Evolutionary conservation across 2,113 vertebrate genomes (phyloP), one percentile per base, ranked within the genome.

Genomic region (Glaucidium brasilianum): DNA sequence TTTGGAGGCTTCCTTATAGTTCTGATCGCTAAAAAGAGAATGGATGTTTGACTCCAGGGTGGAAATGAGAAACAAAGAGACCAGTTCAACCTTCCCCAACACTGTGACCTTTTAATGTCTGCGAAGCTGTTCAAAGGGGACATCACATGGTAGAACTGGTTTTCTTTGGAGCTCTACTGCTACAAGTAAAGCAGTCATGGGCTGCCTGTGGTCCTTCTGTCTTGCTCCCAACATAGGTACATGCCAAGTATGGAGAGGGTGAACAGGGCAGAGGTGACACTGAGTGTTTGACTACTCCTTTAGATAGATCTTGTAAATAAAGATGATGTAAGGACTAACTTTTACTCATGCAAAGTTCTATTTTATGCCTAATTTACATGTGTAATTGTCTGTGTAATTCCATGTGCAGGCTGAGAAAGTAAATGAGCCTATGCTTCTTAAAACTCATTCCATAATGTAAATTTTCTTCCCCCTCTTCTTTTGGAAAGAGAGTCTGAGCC

Each of bases 31-130:
- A 22, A 85, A 55, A 90, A 69, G 73, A 74, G 74, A 90, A 58
- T 91, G 47, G 15, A 52, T 73, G 45, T 83, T 93, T 94, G 90
- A 55, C 53, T 93, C 37, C n/a, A 41, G 78, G 59, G 68, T 95
- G 64, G 72, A 80, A 94, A 86, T 53, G 77, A 78, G 84, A 84
- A 84, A 88, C 73, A 95, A 85, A 95, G 87, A 67, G 81, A 58
- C 26, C 34, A 34, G 76, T 87, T 94, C 47, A 81, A 20, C 34
- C 76, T 56, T 53, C 59, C 67, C 34, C 50, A 86, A 27, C 26
- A 3, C 52, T 67, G 41, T 74, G 93, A 88, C 73, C 86, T 72
- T 62, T 63, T 62, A 64, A 43, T 77, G 89, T 30, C 72, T 59
- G 64, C 77, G 78, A 49, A 83, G 55, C 79, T 77, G 30, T 77